Percentiles rank a stretch among this genome's conserved stretches.
Conservation (phyloP, 2,113 vertebrate genomes). For the Antidorcas marsupialis region DNA sequence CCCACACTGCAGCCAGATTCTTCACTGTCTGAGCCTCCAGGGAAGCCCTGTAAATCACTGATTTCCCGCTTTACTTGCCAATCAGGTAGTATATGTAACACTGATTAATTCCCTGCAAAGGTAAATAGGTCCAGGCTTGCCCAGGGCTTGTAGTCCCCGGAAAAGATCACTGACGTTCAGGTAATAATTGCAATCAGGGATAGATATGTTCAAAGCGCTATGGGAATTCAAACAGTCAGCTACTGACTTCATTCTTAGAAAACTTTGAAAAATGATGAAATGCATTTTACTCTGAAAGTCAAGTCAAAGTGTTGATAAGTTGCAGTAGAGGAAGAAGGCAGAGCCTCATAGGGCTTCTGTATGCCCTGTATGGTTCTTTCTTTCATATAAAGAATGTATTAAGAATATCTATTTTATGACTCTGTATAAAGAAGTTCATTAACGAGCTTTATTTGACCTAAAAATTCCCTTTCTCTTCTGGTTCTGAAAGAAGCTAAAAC, state of each 20-base stretch:
- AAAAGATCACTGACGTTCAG: neutral
- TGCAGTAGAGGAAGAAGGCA: no score
- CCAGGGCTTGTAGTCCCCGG: fast-evolving
- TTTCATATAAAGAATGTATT: neutral
- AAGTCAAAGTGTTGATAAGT: no score
- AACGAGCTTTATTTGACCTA: neutral
- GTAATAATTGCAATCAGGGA: fast-evolving
- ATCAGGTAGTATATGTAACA: neutral
- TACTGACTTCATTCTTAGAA: neutral
- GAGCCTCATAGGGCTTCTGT: fast-evolving
- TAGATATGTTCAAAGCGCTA: fast-evolving
- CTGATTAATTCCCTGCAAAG: neutral
- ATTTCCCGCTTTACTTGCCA: fast-evolving
- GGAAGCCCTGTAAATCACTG: neutral
- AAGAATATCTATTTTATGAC: neutral
- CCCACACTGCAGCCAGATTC: neutral
- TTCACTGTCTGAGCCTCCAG: neutral
- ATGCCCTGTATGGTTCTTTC: neutral
- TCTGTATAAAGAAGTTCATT: neutral
- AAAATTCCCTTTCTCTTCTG: neutral
- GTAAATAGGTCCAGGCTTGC: no score
- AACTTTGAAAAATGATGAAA: neutral
- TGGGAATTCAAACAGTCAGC: neutral
- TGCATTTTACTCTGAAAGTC: neutral
- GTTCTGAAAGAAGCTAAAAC: neutral